Evolutionary conservation across 2,888 invertebrate species (phyloP).

Genomic region (Scaptomyza polygonia): DNA sequence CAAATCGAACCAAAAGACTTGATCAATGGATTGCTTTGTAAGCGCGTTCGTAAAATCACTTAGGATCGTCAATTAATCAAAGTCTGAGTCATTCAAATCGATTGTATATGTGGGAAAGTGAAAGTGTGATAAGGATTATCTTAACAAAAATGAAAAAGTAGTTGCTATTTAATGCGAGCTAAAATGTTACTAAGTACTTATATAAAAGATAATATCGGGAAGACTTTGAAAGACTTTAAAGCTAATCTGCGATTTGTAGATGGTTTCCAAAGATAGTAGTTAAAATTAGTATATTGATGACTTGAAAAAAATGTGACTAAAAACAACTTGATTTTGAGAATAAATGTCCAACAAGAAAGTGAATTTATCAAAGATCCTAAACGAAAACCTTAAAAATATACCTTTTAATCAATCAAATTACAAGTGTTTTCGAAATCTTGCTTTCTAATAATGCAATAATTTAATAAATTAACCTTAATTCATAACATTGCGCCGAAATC

Average conservation of each 20-base stretch:
- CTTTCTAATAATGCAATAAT: not conserved
- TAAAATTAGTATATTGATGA: no score
- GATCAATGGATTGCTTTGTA: slow-evolving; percentile 44
- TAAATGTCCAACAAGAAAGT: not conserved
- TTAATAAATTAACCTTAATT: not conserved
- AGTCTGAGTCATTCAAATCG: slow-evolving; percentile 35
- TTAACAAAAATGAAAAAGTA: not conserved
- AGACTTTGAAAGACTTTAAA: no score
- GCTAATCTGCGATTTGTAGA: no score
- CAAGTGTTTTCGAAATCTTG: no score
- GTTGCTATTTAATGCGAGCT: not conserved
- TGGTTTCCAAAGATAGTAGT: no score
- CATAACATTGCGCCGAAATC: no score
- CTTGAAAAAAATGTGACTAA: no score
- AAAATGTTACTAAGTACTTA: not conserved
- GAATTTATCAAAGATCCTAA: not conserved
- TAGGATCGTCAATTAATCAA: slow-evolving; percentile 27
- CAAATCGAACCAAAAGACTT: slow-evolving; percentile 36
- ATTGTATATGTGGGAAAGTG: slow-evolving; percentile 25
- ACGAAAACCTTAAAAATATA: not conserved
- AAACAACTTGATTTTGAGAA: no score
- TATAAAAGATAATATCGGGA: no score
- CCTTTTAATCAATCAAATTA: no score
- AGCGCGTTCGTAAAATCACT: slow-evolving; percentile 42
- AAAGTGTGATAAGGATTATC: slow-evolving; percentile 33